These are phyloP conservation scores for Heterotis niloticus DNA, from an alignment of 2,113 vertebrate genomes.

Conservation along the genomic window DNA sequence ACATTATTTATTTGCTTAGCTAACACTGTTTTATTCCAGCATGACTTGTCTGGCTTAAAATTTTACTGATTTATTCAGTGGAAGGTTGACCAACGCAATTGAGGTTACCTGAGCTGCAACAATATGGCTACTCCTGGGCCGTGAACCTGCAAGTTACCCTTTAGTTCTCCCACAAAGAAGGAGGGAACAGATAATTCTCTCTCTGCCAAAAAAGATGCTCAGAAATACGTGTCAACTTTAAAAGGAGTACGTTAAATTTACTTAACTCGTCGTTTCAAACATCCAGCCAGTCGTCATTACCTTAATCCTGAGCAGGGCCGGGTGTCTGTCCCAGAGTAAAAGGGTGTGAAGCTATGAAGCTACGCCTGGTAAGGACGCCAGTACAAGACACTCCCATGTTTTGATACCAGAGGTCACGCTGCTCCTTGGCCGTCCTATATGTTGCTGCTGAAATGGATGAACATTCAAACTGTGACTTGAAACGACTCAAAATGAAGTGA, in stretches of 20 bases:
- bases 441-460: constrained; percentile 38
- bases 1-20: not conserved
- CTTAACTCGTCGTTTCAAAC: constrained; percentile 30
- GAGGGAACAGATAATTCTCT: no score
- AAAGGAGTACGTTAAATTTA: constrained; percentile 41
- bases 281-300: not conserved
- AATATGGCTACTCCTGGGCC: not conserved
- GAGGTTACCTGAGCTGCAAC: not conserved
- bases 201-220: no score
- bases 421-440: constrained; percentile 48
- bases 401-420: constrained; percentile 33
- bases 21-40: not conserved
- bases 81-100: not conserved
- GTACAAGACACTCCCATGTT: constrained; percentile 31
- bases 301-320: no score
- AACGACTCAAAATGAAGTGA: no score
- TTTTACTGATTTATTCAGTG: not conserved
- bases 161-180: no score
- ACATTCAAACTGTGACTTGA: no score
- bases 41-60: not conserved
- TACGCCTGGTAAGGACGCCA: no score
- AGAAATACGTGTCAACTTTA: constrained; percentile 34
- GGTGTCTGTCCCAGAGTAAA: no score
- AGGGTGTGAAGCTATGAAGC: no score
- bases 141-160: not conserved